Conservation (phyloP, 1,140 invertebrate species). For the Aradophagus sp. region DNA sequence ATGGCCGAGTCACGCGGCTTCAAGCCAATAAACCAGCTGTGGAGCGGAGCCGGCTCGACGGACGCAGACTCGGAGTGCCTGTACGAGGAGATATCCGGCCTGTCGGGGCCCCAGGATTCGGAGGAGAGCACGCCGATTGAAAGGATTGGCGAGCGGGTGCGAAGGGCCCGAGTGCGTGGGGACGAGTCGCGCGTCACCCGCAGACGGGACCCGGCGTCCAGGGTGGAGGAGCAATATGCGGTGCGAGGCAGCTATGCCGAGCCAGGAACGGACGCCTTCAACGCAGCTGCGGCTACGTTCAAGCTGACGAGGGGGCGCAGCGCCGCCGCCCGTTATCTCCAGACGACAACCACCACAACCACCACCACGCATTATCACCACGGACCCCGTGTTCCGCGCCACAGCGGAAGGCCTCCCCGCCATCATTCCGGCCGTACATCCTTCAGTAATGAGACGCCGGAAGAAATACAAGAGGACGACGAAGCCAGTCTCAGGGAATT, state of each 20-base stretch:
- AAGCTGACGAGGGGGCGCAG: constrained; percentile 74
- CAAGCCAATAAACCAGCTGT: constrained; percentile 74
- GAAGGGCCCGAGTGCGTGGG: constrained; percentile 34
- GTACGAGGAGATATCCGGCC: constrained; percentile 72
- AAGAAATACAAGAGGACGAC: constrained; percentile 83
- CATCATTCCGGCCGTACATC: constrained; percentile 68
- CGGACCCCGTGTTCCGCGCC: constrained; percentile 51
- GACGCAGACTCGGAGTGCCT: constrained; percentile 73
- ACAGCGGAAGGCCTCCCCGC: constrained; percentile 62
- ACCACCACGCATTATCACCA: constrained; percentile 65
- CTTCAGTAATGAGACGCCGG: constrained; percentile 77
- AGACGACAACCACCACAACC: constrained; percentile 66
- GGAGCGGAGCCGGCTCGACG: constrained; percentile 66
- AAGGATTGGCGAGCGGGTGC: constrained; percentile 29
- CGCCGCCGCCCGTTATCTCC: constrained; percentile 67
- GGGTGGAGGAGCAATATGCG: constrained; percentile 71
- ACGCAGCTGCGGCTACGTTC: constrained; percentile 64
- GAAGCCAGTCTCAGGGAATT: constrained; percentile 89
- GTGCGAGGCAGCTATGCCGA: constrained; percentile 66
- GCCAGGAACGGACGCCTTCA: constrained; percentile 64
- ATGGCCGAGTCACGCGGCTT: constrained; percentile 74
- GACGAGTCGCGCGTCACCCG: constrained; percentile 43
- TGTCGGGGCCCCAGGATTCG: constrained; percentile 64
- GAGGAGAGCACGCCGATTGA: constrained; percentile 42
- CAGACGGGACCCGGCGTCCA: constrained; percentile 56